Conservation (phyloP, 2,113 vertebrate species). For the Globicephala melas region DNA sequence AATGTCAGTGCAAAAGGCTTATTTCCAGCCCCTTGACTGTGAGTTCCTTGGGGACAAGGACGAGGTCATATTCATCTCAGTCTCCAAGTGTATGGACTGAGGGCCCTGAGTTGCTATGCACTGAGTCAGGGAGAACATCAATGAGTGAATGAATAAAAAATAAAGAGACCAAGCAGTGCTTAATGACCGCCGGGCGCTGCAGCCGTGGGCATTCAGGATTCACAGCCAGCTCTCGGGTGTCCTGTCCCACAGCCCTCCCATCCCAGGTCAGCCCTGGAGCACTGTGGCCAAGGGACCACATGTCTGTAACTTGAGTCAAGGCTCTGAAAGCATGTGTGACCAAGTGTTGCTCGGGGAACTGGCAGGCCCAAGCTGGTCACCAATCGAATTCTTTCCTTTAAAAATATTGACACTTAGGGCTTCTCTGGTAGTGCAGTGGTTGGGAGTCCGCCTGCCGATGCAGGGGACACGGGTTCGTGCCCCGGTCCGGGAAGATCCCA, state of each 20-base stretch:
- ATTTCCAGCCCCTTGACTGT: background rate
- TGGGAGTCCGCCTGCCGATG: too few species aligned
- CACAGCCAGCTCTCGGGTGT: background rate
- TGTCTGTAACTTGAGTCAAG: background rate
- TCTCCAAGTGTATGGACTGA: background rate
- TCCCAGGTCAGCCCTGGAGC: background rate
- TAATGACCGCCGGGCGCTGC: background rate
- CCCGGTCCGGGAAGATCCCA: too few species aligned
- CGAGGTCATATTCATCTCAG: background rate
- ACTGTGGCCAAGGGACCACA: accelerated
- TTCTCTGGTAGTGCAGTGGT: too few species aligned
- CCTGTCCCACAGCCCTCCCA: background rate
- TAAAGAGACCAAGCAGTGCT: background rate
- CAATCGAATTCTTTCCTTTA: background rate
- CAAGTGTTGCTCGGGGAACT: accelerated
- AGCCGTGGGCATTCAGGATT: background rate
- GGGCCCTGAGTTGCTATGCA: background rate
- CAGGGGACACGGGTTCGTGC: too few species aligned
- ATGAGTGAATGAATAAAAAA: too few species aligned
- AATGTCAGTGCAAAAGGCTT: too few species aligned
- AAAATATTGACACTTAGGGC: background rate
- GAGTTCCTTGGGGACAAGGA: background rate
- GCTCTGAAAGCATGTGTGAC: background rate
- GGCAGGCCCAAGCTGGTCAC: background rate
- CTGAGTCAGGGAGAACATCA: background rate